Percentiles rank a stretch among this genome's conserved stretches.
phyloP scores from a whole-genome alignment of 1,140 invertebrate species.

The Triops longicaudatus region DNA sequence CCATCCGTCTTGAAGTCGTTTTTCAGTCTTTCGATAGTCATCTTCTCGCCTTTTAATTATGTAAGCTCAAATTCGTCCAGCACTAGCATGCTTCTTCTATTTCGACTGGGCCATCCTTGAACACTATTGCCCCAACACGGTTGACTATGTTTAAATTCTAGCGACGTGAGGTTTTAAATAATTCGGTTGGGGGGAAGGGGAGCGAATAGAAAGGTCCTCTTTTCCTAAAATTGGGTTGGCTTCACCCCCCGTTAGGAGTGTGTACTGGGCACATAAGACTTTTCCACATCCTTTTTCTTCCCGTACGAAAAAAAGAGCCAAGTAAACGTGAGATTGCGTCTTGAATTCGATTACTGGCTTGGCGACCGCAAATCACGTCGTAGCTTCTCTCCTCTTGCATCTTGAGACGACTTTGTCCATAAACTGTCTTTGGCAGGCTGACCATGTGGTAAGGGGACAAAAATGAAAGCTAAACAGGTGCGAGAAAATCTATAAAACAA shows the following conservation, averaged over 20 bases:
- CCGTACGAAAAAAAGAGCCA: neutral
- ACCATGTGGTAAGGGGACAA: neutral
- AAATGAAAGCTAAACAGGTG: conserved; percentile 15
- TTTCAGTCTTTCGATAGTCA: neutral
- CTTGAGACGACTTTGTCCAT: neutral
- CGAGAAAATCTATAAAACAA: neutral
- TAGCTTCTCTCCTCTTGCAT: neutral
- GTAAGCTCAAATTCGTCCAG: neutral
- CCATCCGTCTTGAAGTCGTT: neutral
- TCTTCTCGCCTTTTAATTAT: neutral
- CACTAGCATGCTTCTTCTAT: neutral
- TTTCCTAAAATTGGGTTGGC: neutral
- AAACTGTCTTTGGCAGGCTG: neutral
- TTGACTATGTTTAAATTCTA: neutral
- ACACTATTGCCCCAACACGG: neutral
- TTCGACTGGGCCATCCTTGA: neutral
- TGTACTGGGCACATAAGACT: neutral
- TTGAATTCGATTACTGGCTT: conserved; percentile 10
- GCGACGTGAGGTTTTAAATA: neutral
- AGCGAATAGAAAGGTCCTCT: neutral
- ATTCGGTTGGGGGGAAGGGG: neutral
- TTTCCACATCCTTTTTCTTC: neutral
- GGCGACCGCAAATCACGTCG: neutral
- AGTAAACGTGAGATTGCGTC: conserved; percentile 14
- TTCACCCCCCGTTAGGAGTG: neutral